Evolutionary conservation across 1,140 invertebrate genomes (phyloP).

Genomic region (Tetramorium simillimum): DNA sequence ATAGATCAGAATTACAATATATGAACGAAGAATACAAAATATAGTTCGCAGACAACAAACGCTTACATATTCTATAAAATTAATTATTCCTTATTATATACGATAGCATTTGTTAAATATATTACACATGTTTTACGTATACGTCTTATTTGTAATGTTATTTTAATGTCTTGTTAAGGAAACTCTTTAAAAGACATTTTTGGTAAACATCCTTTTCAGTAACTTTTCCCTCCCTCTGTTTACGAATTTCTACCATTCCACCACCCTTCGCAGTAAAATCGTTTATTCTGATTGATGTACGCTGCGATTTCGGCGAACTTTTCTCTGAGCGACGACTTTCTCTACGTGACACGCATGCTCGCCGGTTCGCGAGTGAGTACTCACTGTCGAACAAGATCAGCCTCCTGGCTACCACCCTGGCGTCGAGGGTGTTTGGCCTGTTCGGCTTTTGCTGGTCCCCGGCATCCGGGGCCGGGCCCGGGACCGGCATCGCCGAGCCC

Average conservation of each 20-base stretch:
- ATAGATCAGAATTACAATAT: neutral
- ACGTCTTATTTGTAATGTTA: neutral
- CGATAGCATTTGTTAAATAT: neutral
- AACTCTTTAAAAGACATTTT: neutral
- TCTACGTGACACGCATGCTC: neutral
- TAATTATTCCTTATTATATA: neutral
- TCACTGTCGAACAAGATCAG: slow-evolving; percentile 76
- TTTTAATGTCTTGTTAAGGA: neutral
- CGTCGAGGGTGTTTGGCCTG: slow-evolving; percentile 90
- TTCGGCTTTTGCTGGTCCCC: slow-evolving; percentile 87
- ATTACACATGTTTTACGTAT: neutral
- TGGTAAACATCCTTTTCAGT: neutral
- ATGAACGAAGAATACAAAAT: neutral
- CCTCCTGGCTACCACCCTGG: slow-evolving; percentile 90
- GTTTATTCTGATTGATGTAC: neutral
- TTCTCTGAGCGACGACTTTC: slow-evolving; percentile 53
- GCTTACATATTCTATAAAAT: neutral
- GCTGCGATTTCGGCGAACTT: slow-evolving; percentile 32
- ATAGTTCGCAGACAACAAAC: neutral
- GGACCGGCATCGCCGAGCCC: slow-evolving; percentile 76
- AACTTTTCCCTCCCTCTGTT: neutral
- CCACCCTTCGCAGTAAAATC: neutral
- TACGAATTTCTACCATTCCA: too few species aligned
- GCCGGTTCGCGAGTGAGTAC: slow-evolving; percentile 46
- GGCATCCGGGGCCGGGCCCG: slow-evolving; percentile 69